These are phyloP conservation scores for Drosophila punjabiensis DNA, from an alignment of 1,140 invertebrate species.

Conservation along the genomic window DNA sequence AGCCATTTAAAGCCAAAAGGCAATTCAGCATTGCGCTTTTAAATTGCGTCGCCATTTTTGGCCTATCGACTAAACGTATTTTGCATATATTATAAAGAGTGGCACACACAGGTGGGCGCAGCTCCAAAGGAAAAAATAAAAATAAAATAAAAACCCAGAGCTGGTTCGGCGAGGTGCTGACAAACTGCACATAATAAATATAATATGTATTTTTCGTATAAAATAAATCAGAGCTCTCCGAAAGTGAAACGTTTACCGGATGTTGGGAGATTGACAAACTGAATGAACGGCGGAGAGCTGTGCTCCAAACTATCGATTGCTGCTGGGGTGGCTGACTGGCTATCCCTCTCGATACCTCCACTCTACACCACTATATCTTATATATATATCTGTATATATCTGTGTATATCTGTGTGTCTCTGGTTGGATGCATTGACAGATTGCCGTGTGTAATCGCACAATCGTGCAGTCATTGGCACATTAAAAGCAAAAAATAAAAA, in stretches of 20 bases:
- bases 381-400: not conserved
- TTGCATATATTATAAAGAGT: slow-evolving; percentile 41
- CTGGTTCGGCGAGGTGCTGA: slow-evolving; percentile 58
- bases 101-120: slow-evolving; percentile 74
- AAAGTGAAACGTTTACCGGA: slow-evolving; percentile 81
- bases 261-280: slow-evolving; percentile 78
- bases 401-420: slow-evolving; percentile 35
- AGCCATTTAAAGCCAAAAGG: slow-evolving; percentile 63
- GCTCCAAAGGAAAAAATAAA: slow-evolving; percentile 19
- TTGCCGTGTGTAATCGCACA: slow-evolving; percentile 77
- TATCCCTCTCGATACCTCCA: slow-evolving; percentile 12
- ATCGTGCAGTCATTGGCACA: slow-evolving; percentile 82
- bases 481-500: slow-evolving; percentile 53
- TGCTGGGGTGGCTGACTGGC: slow-evolving; percentile 60
- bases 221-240: slow-evolving; percentile 75
- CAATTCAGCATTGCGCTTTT: slow-evolving; percentile 72
- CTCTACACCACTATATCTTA: slow-evolving; percentile 9
- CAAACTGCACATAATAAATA: slow-evolving; percentile 83
- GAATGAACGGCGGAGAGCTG: slow-evolving; percentile 20
- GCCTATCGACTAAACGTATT: slow-evolving; percentile 47
- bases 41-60: slow-evolving; percentile 75
- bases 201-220: slow-evolving; percentile 70
- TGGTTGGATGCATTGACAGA: slow-evolving; percentile 81
- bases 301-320: slow-evolving; percentile 67
- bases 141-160: slow-evolving; percentile 12